Conservation (phyloP, 2,797 vertebrate species). For the Pseudochirops corinnae region DNA sequence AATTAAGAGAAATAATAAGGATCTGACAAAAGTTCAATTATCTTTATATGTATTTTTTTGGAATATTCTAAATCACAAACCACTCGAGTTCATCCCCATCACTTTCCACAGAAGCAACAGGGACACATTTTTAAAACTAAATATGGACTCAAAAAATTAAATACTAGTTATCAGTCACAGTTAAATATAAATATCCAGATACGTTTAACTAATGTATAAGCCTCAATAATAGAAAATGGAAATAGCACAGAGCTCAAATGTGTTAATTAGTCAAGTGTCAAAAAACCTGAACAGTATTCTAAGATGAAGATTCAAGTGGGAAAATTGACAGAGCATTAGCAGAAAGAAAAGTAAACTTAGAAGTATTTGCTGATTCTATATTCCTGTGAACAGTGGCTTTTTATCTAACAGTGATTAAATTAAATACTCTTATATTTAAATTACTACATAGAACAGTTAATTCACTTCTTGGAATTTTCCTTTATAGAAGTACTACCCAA, state of each 20-base stretch:
- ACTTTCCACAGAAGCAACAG: neutral
- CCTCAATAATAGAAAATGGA: neutral
- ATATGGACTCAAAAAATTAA: neutral
- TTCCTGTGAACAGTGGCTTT: neutral
- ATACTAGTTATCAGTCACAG: neutral
- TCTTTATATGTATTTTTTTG: neutral
- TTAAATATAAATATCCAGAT: neutral
- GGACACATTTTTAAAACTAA: neutral
- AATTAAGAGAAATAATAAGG: neutral
- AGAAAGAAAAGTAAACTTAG: conserved; percentile 4
- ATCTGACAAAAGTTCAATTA: neutral
- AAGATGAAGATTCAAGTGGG: neutral
- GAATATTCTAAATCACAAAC: neutral
- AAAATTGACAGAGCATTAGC: conserved; percentile 1
- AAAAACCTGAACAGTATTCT: neutral
- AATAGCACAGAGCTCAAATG: neutral
- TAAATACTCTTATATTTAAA: neutral
- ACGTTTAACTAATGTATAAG: neutral
- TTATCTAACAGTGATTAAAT: neutral
- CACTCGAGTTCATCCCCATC: neutral
- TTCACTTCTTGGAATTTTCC: neutral
- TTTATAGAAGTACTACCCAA: neutral
- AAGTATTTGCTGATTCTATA: neutral
- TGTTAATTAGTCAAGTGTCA: neutral
- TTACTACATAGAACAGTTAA: neutral